Evolutionary conservation across 2,797 vertebrate genomes (phyloP).

Genomic region (Gadopsis marmoratus): DNA sequence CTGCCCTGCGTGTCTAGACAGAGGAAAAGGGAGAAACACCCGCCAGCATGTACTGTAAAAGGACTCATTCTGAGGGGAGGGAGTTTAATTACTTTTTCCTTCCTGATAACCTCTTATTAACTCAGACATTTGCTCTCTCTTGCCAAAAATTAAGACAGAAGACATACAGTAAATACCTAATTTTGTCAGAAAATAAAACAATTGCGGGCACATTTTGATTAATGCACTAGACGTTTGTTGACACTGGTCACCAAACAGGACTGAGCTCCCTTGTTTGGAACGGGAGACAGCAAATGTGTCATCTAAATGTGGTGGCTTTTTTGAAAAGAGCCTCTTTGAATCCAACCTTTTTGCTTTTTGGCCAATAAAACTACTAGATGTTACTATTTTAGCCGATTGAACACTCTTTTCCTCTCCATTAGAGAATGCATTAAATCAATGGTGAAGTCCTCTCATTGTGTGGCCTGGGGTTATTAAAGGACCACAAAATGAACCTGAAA

Average conservation of each 20-base stretch:
- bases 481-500: slow-evolving; percentile 29
- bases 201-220: slow-evolving; percentile 57
- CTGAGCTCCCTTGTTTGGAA: slow-evolving; percentile 30
- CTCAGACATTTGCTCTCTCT: slow-evolving; percentile 59
- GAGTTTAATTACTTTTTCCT: slow-evolving; percentile 77
- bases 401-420: slow-evolving; percentile 51
- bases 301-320: slow-evolving; percentile 37
- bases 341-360: slow-evolving; percentile 15
- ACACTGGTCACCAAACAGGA: slow-evolving; percentile 39
- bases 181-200: slow-evolving; percentile 68
- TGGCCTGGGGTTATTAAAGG: slow-evolving; percentile 24
- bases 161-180: slow-evolving; percentile 51
- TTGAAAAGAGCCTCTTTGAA: slow-evolving; percentile 29
- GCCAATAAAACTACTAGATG: slow-evolving; percentile 23
- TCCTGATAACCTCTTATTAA: slow-evolving; percentile 81
- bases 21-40: slow-evolving; percentile 75
- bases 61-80: slow-evolving; percentile 65
- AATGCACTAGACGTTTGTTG: slow-evolving; percentile 45
- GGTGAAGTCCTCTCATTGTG: slow-evolving; percentile 22
- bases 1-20: slow-evolving; percentile 78
- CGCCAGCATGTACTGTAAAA: slow-evolving; percentile 70
- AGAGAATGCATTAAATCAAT: slow-evolving; percentile 32
- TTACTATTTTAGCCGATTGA: slow-evolving; percentile 51
- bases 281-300: slow-evolving; percentile 36
- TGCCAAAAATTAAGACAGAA: slow-evolving; percentile 66